Percentiles rank a stretch among this genome's conserved stretches.
phyloP scores from a whole-genome alignment of 2,888 invertebrate species.

The Caradrina kadenii region DNA sequence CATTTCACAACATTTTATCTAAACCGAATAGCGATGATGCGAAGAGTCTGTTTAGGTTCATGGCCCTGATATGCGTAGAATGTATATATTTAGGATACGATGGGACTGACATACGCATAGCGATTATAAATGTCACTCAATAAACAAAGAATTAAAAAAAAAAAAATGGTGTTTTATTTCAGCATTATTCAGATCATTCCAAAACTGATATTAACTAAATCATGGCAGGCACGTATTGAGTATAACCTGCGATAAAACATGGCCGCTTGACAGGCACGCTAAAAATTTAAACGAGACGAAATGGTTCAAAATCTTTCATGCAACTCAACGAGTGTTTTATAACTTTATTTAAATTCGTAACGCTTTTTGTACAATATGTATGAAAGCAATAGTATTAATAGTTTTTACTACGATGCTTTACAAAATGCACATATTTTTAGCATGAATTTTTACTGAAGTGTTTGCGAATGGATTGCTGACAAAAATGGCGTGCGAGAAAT shows the following conservation, averaged over 20 bases:
- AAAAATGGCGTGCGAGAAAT: constrained; percentile 1
- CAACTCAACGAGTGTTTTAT: constrained; percentile 5
- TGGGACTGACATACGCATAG: too few relatives aligned
- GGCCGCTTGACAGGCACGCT: neutral
- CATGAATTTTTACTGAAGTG: neutral
- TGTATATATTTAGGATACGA: too few relatives aligned
- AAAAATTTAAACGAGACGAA: constrained; percentile 24
- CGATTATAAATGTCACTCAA: too few relatives aligned
- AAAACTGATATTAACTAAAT: neutral
- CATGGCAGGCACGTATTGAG: neutral
- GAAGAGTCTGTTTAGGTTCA: too few relatives aligned
- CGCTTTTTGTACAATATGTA: constrained; percentile 23
- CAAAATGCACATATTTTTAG: constrained; percentile 24
- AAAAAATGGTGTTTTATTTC: too few relatives aligned
- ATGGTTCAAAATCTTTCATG: constrained; percentile 3
- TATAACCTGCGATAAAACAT: neutral
- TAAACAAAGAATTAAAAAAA: too few relatives aligned
- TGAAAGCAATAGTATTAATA: constrained; percentile 7
- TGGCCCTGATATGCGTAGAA: too few relatives aligned
- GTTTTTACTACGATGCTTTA: constrained; percentile 22
- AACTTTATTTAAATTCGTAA: constrained; percentile 38
- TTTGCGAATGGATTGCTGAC: neutral
- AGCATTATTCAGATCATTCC: constrained; percentile 4
- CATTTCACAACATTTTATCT: too few relatives aligned
- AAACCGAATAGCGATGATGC: too few relatives aligned